A percentile compares a stretch with the other conserved stretches of the same genome.
Conservation (phyloP, 2,113 vertebrate species). For the Montifringilla adamsi region DNA sequence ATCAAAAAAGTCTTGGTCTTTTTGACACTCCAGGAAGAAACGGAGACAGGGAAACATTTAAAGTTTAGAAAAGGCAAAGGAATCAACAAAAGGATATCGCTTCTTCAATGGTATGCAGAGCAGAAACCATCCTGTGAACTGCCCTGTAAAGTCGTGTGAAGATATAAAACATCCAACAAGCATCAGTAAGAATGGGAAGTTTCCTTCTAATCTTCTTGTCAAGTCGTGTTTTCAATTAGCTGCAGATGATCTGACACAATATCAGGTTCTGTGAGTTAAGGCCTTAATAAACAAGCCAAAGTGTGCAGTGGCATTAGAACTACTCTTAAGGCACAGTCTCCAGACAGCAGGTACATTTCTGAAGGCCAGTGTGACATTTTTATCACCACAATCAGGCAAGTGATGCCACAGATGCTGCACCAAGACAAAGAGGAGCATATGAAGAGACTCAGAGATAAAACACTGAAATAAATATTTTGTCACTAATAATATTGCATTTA, state of each 20-base stretch:
- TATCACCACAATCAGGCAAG: neutral
- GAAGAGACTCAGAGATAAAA: neutral
- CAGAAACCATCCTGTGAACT: neutral
- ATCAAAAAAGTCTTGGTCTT: neutral
- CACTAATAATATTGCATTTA: neutral
- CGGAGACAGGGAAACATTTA: accelerated
- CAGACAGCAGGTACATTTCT: neutral
- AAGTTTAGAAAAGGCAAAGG: neutral
- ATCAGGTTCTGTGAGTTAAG: neutral
- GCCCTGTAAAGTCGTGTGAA: neutral
- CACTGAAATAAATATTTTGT: neutral
- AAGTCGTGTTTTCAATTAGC: neutral
- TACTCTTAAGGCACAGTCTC: neutral
- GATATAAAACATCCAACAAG: neutral
- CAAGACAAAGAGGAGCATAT: neutral
- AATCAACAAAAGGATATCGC: neutral
- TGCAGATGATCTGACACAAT: neutral
- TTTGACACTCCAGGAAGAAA: neutral
- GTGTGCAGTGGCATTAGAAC: neutral
- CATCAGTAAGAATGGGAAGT: neutral
- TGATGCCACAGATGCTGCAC: neutral
- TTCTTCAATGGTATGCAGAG: neutral
- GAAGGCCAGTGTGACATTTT: neutral
- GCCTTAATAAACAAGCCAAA: neutral
- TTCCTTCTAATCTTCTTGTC: neutral